Conservation (phyloP, 1,140 invertebrate species). For the Neodiprion lecontei region DNA sequence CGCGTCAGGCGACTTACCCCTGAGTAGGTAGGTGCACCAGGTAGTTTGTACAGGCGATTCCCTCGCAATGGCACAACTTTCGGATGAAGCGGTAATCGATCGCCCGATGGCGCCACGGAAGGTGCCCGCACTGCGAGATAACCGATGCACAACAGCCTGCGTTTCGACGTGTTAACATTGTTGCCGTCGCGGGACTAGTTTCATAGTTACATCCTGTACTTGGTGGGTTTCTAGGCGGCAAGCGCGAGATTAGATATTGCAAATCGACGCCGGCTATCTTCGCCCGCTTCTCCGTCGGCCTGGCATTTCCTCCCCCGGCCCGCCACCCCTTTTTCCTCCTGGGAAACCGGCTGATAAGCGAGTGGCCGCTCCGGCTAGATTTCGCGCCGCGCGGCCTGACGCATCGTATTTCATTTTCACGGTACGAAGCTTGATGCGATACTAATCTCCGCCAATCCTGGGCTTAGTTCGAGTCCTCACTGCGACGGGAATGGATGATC, state of each 20-base stretch:
- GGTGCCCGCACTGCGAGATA: too few relatives aligned
- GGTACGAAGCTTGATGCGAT: not conserved
- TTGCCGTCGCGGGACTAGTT: not conserved
- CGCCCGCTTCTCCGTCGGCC: not conserved
- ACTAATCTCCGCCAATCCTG: not conserved
- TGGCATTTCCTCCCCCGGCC: not conserved
- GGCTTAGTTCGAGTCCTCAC: not conserved
- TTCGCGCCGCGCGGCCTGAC: not conserved
- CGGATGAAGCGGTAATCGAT: too few relatives aligned
- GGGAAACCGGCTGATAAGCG: slow-evolving; percentile 1
- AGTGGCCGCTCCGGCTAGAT: not conserved
- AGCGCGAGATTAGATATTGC: slow-evolving; percentile 42
- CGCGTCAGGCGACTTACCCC: too few relatives aligned
- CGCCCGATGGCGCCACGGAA: too few relatives aligned
- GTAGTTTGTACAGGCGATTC: too few relatives aligned
- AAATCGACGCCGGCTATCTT: slow-evolving; percentile 40
- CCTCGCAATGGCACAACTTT: too few relatives aligned
- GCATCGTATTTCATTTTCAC: slow-evolving; percentile 3
- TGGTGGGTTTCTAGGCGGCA: slow-evolving; percentile 19
- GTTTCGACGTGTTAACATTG: not conserved
- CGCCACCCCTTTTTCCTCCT: not conserved
- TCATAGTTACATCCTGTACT: not conserved
- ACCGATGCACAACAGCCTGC: too few relatives aligned
- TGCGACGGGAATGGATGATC: not conserved
- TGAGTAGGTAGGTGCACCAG: too few relatives aligned